phyloP scores from a whole-genome alignment of 2,797 vertebrate species.

The Chloroceryle amazona region DNA sequence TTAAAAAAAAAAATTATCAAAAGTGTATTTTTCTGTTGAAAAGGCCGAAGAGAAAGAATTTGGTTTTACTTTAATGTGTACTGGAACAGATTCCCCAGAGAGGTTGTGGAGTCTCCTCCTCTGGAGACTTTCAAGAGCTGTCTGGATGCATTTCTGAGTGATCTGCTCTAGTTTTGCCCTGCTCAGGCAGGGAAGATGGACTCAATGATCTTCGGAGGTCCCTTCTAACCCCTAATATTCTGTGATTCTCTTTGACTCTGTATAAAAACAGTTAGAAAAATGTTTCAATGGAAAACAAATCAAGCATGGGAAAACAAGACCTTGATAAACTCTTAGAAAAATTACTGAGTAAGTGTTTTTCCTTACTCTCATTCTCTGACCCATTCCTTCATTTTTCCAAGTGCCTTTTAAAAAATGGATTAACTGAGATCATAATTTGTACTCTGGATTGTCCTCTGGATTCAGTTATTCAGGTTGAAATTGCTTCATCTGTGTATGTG shows the following conservation, averaged over 20 bases:
- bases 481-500: neutral
- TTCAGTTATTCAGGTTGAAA: neutral
- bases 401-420: neutral
- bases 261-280: neutral
- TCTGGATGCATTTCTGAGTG: too few species aligned
- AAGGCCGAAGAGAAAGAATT: neutral
- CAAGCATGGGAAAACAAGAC: neutral
- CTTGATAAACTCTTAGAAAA: neutral
- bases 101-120: too few species aligned
- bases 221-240: too few species aligned
- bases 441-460: neutral
- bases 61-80: neutral
- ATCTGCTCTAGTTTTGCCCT: too few species aligned
- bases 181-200: too few species aligned
- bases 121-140: too few species aligned
- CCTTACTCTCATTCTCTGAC: neutral
- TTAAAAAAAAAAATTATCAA: neutral
- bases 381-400: neutral
- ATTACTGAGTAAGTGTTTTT: neutral
- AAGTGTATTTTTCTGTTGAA: neutral
- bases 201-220: too few species aligned
- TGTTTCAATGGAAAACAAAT: neutral
- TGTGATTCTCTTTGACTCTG: neutral
- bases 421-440: neutral
- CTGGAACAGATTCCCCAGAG: too few species aligned